These are phyloP conservation scores for Ceraclea dissimilis DNA, from an alignment of 2,888 invertebrate genomes.

Conservation along the genomic window DNA sequence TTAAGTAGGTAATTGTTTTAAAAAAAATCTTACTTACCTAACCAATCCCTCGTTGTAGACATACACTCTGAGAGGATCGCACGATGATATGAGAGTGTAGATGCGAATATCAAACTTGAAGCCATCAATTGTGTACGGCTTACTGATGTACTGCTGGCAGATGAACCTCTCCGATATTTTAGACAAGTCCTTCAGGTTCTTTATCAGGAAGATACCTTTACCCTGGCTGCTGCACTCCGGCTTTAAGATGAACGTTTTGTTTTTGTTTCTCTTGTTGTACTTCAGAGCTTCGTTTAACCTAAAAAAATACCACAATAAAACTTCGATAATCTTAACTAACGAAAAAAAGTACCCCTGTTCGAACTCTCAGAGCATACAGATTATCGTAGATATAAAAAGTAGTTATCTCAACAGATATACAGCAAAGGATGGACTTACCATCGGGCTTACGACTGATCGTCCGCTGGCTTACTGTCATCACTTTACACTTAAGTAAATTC, in stretches of 20 bases:
- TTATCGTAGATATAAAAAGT: too few species aligned
- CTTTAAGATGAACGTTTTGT: slow-evolving; percentile 80
- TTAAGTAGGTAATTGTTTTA: too few species aligned
- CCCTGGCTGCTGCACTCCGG: slow-evolving; percentile 90
- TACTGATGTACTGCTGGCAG: slow-evolving; percentile 57
- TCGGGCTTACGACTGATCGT: too few species aligned
- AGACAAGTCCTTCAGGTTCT: slow-evolving; percentile 59
- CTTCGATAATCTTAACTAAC: too few species aligned
- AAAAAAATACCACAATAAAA: slow-evolving; percentile 17
- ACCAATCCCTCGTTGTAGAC: slow-evolving; percentile 88
- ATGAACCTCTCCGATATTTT: slow-evolving; percentile 77
- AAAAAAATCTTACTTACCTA: slow-evolving; percentile 39
- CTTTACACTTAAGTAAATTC: too few species aligned
- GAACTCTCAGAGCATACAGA: too few species aligned
- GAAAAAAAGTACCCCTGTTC: too few species aligned
- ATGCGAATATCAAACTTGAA: slow-evolving; percentile 89
- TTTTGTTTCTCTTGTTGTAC: slow-evolving; percentile 62
- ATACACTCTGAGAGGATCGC: slow-evolving; percentile 83
- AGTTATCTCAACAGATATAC: too few species aligned
- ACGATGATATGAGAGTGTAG: slow-evolving; percentile 82
- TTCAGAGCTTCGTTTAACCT: slow-evolving; percentile 67
- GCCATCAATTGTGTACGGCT: slow-evolving; percentile 84
- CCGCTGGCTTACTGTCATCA: too few species aligned
- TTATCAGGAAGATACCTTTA: slow-evolving; percentile 79
- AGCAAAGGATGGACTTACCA: too few species aligned